Evolutionary conservation across 2,113 vertebrate species (phyloP).

Genomic region (Prinia subflava): DNA sequence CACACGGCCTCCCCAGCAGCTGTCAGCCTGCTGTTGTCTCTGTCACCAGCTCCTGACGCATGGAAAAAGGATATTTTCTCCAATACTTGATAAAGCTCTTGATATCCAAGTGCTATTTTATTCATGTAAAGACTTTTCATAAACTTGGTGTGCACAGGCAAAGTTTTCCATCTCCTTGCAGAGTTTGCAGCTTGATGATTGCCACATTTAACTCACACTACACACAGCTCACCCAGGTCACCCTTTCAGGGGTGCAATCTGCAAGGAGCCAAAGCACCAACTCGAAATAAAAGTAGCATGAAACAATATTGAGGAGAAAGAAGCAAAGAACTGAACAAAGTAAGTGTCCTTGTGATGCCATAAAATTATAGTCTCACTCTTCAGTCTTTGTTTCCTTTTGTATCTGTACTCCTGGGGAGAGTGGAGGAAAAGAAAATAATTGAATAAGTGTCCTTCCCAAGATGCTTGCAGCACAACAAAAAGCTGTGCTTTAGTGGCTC

Average conservation of each 20-base stretch:
- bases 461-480: background rate
- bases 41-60: background rate
- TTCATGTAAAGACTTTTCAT: background rate
- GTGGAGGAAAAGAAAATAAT: background rate
- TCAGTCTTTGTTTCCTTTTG: conserved; percentile 10
- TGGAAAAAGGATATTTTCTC: background rate
- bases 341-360: background rate
- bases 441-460: background rate
- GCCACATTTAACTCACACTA: background rate
- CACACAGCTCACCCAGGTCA: background rate
- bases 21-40: background rate
- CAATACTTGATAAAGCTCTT: background rate
- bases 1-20: background rate
- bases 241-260: background rate
- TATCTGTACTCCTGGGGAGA: background rate
- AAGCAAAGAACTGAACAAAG: background rate
- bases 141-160: background rate
- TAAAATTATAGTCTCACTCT: background rate
- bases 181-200: background rate
- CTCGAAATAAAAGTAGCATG: background rate
- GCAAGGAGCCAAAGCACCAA: background rate
- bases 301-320: background rate
- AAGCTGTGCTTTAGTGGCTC: background rate
- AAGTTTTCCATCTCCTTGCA: background rate
- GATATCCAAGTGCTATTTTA: background rate